Conservation (phyloP, 2,113 vertebrate genomes). For the Crypturellus undulatus region DNA sequence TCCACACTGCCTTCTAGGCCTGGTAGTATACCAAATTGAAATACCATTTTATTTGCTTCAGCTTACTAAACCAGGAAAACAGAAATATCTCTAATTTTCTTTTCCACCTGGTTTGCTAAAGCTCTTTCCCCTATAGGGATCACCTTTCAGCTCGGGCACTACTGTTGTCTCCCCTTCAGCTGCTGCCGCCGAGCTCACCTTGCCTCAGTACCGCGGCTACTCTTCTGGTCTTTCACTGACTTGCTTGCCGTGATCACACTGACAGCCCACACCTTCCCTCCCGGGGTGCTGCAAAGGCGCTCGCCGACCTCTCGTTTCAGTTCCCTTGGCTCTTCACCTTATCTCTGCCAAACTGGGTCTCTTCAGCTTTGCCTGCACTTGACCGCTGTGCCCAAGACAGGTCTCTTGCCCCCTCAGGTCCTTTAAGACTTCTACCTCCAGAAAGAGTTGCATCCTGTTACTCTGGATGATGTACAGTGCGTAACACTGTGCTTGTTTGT, state of each 20-base stretch:
- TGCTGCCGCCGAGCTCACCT: conserved; percentile 9
- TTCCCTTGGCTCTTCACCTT: not conserved
- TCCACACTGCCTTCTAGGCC: not conserved
- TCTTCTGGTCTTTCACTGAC: not conserved
- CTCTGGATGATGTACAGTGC: not conserved
- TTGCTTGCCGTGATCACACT: not conserved
- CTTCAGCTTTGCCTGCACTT: conserved; percentile 4
- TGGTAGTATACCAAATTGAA: not conserved
- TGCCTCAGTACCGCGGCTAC: fast-evolving
- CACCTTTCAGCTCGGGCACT: not conserved
- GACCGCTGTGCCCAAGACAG: conserved; percentile 42
- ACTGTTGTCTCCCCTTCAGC: not conserved
- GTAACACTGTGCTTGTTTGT: not conserved
- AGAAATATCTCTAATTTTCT: not conserved
- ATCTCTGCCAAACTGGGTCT: not conserved
- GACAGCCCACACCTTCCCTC: not conserved
- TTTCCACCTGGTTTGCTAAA: not conserved
- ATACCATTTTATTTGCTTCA: not conserved
- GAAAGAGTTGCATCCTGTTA: not conserved
- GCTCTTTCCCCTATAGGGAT: not conserved
- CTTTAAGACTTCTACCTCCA: not conserved
- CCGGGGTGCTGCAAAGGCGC: not conserved
- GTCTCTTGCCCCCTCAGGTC: not conserved
- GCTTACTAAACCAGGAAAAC: not conserved
- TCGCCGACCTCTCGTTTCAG: not conserved